A percentile compares a stretch with the other conserved stretches of the same genome.
Evolutionary conservation across 1,140 invertebrate species (phyloP).

Genomic region (Doryteuthis pealeii): DNA sequence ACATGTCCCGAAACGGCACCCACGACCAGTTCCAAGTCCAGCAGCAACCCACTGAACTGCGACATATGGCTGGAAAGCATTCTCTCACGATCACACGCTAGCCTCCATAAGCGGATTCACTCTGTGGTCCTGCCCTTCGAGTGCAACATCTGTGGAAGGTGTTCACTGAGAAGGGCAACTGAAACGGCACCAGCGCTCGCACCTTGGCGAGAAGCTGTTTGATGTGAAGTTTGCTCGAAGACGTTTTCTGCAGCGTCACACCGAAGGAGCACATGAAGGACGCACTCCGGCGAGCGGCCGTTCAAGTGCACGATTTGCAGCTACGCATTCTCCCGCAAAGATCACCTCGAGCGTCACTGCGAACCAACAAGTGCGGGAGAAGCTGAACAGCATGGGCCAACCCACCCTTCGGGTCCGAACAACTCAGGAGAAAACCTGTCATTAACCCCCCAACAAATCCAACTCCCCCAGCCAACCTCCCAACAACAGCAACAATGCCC

Average conservation of each 20-base stretch:
- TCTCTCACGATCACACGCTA: conserved; percentile 1
- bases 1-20: neutral
- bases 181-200: conserved; percentile 68
- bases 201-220: conserved; percentile 93
- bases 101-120: neutral
- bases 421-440: neutral
- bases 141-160: conserved; percentile 37
- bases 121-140: conserved; percentile 14
- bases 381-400: neutral
- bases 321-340: conserved; percentile 63
- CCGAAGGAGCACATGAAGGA: conserved; percentile 71
- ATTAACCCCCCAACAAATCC: neutral
- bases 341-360: conserved; percentile 1
- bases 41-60: conserved; percentile 15
- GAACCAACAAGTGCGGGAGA: neutral
- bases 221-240: conserved; percentile 78
- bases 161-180: conserved; percentile 18
- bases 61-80: conserved; percentile 18
- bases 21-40: neutral
- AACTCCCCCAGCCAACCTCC: neutral
- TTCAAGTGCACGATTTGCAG: conserved; percentile 85
- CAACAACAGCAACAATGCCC: neutral
- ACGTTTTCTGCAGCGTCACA: neutral
- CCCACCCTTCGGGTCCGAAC: neutral
- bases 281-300: conserved; percentile 83